A percentile compares a stretch with the other conserved stretches of the same genome.
Evolutionary conservation across 2,797 vertebrate species (phyloP).

Genomic region (Acomys russatus): DNA sequence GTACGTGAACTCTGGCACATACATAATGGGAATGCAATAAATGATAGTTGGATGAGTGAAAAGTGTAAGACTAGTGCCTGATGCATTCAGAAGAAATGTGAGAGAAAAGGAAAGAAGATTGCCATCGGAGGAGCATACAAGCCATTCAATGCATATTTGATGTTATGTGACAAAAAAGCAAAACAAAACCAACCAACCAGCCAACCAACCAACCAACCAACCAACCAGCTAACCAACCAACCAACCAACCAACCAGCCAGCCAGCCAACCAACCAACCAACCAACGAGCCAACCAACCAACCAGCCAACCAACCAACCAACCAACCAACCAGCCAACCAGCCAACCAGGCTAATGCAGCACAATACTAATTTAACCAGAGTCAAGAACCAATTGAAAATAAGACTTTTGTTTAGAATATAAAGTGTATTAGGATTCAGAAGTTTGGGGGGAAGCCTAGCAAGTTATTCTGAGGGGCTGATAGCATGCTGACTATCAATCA

Average conservation of each 20-base stretch:
- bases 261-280: background rate
- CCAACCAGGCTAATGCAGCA: background rate
- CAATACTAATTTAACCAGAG: background rate
- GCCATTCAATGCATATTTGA: background rate
- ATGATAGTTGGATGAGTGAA: background rate
- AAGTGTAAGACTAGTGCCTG: background rate
- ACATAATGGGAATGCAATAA: background rate
- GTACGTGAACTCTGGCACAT: background rate
- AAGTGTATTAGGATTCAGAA: conserved; percentile 22
- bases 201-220: background rate
- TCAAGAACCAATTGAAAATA: background rate
- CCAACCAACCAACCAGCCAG: background rate
- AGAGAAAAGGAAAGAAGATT: background rate
- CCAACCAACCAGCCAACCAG: background rate
- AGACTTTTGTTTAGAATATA: background rate
- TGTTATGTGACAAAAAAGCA: background rate
- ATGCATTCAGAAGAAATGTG: fast-evolving
- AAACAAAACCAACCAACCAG: background rate
- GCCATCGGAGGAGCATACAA: background rate
- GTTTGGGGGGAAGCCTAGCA: background rate
- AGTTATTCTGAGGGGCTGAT: background rate
- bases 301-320: background rate
- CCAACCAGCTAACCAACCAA: background rate
- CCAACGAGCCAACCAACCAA: background rate
- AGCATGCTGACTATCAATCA: background rate